Conservation (phyloP, 2,888 invertebrate species). For the Harmothoe impar region DNA sequence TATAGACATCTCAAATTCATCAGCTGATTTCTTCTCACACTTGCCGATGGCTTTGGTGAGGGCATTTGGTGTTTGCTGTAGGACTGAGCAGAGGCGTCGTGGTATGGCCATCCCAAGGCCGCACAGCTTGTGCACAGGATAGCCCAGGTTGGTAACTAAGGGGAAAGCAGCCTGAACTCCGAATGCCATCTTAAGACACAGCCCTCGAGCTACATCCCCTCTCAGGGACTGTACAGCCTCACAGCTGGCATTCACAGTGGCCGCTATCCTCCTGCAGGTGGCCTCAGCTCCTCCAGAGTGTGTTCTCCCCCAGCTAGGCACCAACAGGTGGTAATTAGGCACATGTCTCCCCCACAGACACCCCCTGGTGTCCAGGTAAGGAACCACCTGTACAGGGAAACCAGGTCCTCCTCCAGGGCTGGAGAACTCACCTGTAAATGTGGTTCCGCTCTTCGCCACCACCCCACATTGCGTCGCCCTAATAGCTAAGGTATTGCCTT, state of each 20-base stretch:
- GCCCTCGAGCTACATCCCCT: neutral
- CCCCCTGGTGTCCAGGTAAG: neutral
- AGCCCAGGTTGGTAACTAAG: neutral
- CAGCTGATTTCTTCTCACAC: neutral
- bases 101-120: neutral
- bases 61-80: too few species aligned
- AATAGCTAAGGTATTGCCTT: neutral
- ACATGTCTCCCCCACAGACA: neutral
- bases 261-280: neutral
- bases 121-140: neutral
- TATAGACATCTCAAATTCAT: neutral
- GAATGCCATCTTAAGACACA: neutral
- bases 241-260: neutral
- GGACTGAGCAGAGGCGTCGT: neutral
- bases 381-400: neutral
- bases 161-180: slow-evolving; percentile 12
- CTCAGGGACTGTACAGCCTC: neutral
- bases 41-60: too few species aligned
- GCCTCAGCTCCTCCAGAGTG: neutral
- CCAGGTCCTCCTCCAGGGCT: neutral
- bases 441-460: neutral
- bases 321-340: neutral
- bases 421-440: neutral
- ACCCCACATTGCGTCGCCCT: neutral
- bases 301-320: neutral